Base-by-base conservation (phyloP, 2,888 invertebrate species). In the Drosophila algonquin region DNA sequence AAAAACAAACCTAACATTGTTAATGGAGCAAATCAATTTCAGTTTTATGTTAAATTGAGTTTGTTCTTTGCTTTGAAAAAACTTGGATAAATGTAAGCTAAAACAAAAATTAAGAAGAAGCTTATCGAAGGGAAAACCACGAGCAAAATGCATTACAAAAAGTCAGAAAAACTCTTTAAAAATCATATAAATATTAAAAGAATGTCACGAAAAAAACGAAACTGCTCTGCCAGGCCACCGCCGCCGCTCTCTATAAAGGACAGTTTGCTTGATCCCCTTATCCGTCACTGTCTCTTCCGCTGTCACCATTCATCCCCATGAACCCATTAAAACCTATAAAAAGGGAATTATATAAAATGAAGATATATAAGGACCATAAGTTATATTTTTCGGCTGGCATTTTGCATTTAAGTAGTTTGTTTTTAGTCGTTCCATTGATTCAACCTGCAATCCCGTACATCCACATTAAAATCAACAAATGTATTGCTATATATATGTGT, bases 31-130 rank as follows among this genome's bases (percentile, higher is more conserved):
- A 47, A 62, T 53, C 40, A 48, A 64, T 10, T 53, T 53, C 27
- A 63, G 44, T 65, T 64, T 44, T 53, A 48, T 40, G 8, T 53
- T 53, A 35, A 21, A 24, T 27, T 30, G 21, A 30, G 50, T 51
- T 48, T 35, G 5, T 35, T 18, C 35, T 60, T 47, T 27, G 12
- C 5, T 14, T 46, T 18, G 40, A 59, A 27, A 6, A 27, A 40
- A 59, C 69, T 73, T 68, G 76, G 75, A 64, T 79, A 73, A 62
- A 78, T 76, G 65, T 72, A 80, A 80, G 76, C 74, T 76, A 74
- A 80, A 73, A 40, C 47, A 56, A 76, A 80, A 40, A 21, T 35
- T 48, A 57, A 32, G 55, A 65, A 60, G 50, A 52, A 69, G 58
- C 30, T 44, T 62, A 53, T 57, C 54, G 45, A 54, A 27, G 50